Conservation (phyloP, 2,888 invertebrate species). For the Rhimphoctona megacephalus region DNA sequence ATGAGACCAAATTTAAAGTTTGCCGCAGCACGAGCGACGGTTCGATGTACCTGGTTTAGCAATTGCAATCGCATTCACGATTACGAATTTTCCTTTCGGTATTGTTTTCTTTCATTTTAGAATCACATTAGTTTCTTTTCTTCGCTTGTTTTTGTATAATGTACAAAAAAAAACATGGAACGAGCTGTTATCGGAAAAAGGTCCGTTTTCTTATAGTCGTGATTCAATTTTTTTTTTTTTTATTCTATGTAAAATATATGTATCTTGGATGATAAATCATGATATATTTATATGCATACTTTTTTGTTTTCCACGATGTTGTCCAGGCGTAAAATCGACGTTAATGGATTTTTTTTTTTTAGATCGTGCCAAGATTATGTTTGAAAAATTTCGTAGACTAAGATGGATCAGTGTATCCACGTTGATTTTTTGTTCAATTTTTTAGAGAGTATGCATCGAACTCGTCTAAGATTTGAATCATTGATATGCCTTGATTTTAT, state of each 20-base stretch:
- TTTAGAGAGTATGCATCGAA: not conserved
- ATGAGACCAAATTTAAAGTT: constrained; percentile 57
- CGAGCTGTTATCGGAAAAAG: not conserved
- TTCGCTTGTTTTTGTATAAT: not conserved
- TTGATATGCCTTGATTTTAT: not conserved
- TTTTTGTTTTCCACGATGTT: too few relatives aligned
- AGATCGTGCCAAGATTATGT: not conserved
- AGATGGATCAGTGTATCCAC: not conserved
- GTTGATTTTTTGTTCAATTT: not conserved
- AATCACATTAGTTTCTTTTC: not conserved
- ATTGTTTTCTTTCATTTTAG: not conserved
- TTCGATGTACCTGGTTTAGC: constrained; percentile 52
- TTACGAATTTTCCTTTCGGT: constrained; percentile 1
- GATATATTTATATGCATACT: too few relatives aligned
- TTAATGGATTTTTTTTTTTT: not conserved
- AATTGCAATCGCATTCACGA: constrained; percentile 4
- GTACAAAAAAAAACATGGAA: not conserved
- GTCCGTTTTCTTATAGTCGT: too few relatives aligned
- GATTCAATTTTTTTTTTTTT: constrained; percentile 10
- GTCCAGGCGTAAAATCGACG: too few relatives aligned
- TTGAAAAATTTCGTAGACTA: not conserved
- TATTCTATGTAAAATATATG: not conserved
- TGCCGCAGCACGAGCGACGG: constrained; percentile 28
- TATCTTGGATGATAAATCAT: not conserved
- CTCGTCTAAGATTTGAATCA: not conserved